These are phyloP conservation scores for Drosophila nr. fundita DNA, from an alignment of 2,888 invertebrate genomes.

Conservation along the genomic window DNA sequence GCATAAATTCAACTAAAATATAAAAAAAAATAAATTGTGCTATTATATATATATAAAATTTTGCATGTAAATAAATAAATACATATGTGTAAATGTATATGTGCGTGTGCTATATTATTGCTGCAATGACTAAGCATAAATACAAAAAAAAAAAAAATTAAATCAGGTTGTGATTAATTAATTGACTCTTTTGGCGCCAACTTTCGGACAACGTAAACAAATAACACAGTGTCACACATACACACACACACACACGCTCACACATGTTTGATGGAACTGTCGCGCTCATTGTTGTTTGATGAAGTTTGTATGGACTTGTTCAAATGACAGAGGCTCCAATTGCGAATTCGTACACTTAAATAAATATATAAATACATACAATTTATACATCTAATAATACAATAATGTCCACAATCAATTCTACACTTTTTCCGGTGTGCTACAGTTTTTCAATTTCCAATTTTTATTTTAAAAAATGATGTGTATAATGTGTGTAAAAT, in stretches of 20 bases:
- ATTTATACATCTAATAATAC: background rate
- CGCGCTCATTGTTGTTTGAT: background rate
- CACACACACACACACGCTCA: background rate
- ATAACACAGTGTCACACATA: background rate
- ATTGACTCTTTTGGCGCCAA: background rate
- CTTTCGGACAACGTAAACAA: background rate
- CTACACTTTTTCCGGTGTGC: background rate
- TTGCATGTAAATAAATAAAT: constrained; percentile 38
- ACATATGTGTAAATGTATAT: constrained; percentile 15
- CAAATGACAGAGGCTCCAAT: background rate
- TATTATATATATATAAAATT: background rate
- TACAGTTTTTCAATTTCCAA: background rate
- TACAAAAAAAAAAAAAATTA: constrained; percentile 14
- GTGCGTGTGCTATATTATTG: constrained; percentile 16
- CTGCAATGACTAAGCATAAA: constrained; percentile 26
- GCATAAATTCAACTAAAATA: constrained; percentile 2
- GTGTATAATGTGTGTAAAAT: constrained; percentile 3
- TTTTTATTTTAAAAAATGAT: background rate
- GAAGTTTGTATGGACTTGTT: background rate
- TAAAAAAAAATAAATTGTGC: background rate
- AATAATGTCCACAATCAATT: background rate
- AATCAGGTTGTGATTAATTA: constrained; percentile 25
- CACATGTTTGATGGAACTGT: background rate
- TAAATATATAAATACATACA: background rate
- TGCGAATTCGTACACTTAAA: background rate